Conservation (phyloP, 2,888 invertebrate species). For the Pristionchus mayeri region DNA sequence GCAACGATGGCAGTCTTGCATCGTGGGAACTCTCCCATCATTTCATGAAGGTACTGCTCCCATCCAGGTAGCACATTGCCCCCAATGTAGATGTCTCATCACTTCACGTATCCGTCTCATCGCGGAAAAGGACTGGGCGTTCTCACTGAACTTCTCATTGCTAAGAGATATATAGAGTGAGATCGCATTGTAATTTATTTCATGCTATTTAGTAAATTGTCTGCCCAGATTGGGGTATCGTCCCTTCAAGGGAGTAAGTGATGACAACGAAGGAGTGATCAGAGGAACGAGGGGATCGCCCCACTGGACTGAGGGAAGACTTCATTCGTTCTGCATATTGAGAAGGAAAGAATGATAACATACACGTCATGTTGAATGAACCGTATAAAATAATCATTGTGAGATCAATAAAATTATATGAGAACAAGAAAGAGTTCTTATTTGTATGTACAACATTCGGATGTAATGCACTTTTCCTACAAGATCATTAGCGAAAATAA, state of each 20-base stretch:
- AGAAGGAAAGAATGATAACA: neutral
- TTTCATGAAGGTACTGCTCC: neutral
- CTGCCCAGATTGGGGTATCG: neutral
- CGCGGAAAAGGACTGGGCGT: neutral
- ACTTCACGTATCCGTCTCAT: constrained; percentile 8
- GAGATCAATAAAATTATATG: no score
- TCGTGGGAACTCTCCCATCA: constrained; percentile 26
- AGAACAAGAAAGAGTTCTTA: no score
- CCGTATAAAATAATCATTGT: no score
- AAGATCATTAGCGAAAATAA: no score
- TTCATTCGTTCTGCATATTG: neutral
- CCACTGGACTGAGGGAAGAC: neutral
- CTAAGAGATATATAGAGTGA: neutral
- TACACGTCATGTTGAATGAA: no score
- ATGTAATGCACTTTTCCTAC: no score
- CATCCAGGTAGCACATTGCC: neutral
- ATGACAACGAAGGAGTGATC: neutral
- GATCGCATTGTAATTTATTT: neutral
- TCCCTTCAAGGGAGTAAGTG: constrained; percentile 22
- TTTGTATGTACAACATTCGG: no score
- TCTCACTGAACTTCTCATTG: neutral
- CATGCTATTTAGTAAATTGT: neutral
- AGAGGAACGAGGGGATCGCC: neutral
- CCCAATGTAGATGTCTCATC: neutral
- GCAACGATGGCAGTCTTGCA: neutral